Conservation (phyloP, 2,888 invertebrate genomes). For the Dasypolia templi region DNA sequence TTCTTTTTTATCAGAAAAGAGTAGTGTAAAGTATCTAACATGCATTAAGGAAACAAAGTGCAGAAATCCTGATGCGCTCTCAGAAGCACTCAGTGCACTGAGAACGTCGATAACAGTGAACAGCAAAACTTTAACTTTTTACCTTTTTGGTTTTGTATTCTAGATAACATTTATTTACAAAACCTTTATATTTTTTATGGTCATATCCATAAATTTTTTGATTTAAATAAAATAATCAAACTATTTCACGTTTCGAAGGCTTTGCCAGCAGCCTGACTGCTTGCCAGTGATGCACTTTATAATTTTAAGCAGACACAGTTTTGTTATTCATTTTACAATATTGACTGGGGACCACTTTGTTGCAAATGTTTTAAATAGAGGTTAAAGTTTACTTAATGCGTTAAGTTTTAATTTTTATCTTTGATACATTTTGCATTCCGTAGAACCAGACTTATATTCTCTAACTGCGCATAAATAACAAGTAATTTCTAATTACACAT, state of each 20-base stretch:
- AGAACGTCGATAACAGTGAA: neutral
- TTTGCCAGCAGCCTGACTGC: constrained; percentile 12
- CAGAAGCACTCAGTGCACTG: constrained; percentile 5
- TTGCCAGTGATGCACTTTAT: constrained; percentile 4
- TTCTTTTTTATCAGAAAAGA: neutral
- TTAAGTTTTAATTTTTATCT: neutral
- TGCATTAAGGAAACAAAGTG: constrained; percentile 1
- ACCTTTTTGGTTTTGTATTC: too few relatives aligned
- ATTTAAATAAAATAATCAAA: neutral
- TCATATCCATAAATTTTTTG: neutral
- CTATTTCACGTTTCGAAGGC: constrained; percentile 5
- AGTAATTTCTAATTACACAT: constrained; percentile 5
- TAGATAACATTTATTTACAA: too few relatives aligned
- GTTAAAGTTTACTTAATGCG: too few relatives aligned
- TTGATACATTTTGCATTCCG: neutral
- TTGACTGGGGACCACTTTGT: neutral
- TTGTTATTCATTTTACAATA: neutral
- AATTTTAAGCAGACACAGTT: neutral
- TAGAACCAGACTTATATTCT: neutral
- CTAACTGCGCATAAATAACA: neutral
- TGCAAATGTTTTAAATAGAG: constrained; percentile 17
- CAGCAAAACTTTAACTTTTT: too few relatives aligned
- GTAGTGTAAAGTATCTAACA: neutral
- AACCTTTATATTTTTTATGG: too few relatives aligned
- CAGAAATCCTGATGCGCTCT: constrained; percentile 24